Evolutionary conservation across 1,140 invertebrate genomes (phyloP), one percentile per base, ranked within the genome.

Genomic region (Caenorhabditis briggsae): DNA sequence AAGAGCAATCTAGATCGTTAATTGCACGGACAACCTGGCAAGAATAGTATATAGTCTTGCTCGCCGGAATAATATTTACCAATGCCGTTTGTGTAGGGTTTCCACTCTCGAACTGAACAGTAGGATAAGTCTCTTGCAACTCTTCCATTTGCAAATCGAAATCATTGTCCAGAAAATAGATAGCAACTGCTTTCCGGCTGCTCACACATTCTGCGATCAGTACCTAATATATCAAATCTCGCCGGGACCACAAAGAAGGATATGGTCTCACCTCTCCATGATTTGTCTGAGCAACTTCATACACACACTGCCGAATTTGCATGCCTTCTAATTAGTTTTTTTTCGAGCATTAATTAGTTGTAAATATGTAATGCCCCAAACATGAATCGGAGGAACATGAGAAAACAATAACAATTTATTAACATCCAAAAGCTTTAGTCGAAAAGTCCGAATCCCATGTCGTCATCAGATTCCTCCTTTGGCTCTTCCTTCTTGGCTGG

Each of bases 401-500:
- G 53, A 82, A 70, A 86, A 86, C 78, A 78, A 61, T 56, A 86
- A 86, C 85, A 86, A 82, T 82, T 84, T 84, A 82, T 82, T 82
- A 56, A 55, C 18, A 41, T 48, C 7, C 65, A 48, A 55, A n/a
- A 18, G 25, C 18, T 56, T 90, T 89, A 90, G 83, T 90, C 89
- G 86, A 90, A 90, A 64, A 90, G 86, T 82, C 89, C 89, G 82
- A 90, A 90, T 33, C 89, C 89, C 89, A 90, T 90, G 46, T 90
- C 89, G 74, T 89, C 89, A 41, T 91, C 92, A 64, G 92, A 91
- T 14, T 91, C 90, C 82, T 93, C 92, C 86, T 92, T 91, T 20
- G 83, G 64, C 86, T 92, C 89, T 85, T 92, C 89, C 88, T 89
- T 89, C 74, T 89, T 89, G 41, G 46, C 64, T 33, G 64, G 46